A percentile compares a stretch with the other conserved stretches of the same genome.
phyloP scores from a whole-genome alignment of 2,888 invertebrate species.

The Ophioninae sp. region DNA sequence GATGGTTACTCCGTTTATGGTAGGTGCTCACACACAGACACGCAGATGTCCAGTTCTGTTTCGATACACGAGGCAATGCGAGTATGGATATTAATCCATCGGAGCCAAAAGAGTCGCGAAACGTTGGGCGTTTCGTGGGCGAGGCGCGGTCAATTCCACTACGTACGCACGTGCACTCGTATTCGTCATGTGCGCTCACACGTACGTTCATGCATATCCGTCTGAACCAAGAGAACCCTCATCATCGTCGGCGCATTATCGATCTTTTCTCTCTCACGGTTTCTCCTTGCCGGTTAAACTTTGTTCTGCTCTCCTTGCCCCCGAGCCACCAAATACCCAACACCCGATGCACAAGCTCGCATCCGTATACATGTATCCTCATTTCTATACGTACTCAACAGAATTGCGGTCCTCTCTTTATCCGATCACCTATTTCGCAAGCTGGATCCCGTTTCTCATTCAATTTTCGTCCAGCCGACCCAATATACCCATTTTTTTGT shows the following conservation, averaged over 20 bases:
- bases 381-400: too few relatives aligned
- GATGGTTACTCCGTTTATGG: slow-evolving; percentile 35
- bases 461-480: too few relatives aligned
- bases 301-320: slow-evolving; percentile 27
- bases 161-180: not conserved
- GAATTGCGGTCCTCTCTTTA: not conserved
- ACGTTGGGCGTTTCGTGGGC: slow-evolving; percentile 54
- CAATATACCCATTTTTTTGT: too few relatives aligned
- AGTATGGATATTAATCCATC: not conserved
- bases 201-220: slow-evolving; percentile 2
- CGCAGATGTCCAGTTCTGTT: not conserved
- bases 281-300: slow-evolving; percentile 53
- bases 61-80: slow-evolving; percentile 16
- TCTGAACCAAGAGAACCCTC: slow-evolving; percentile 48
- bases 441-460: slow-evolving; percentile 7
- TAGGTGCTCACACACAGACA: slow-evolving; percentile 9
- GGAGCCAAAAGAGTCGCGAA: slow-evolving; percentile 44
- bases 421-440: not conserved
- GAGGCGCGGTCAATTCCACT: slow-evolving; percentile 53
- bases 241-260: slow-evolving; percentile 69
- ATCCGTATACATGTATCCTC: not conserved
- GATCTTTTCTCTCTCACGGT: slow-evolving; percentile 68
- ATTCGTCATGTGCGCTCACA: not conserved
- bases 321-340: slow-evolving; percentile 2
- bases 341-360: slow-evolving; percentile 14